phyloP scores from a whole-genome alignment of 2,797 vertebrate species.

The Ctenosaura bakeri region DNA sequence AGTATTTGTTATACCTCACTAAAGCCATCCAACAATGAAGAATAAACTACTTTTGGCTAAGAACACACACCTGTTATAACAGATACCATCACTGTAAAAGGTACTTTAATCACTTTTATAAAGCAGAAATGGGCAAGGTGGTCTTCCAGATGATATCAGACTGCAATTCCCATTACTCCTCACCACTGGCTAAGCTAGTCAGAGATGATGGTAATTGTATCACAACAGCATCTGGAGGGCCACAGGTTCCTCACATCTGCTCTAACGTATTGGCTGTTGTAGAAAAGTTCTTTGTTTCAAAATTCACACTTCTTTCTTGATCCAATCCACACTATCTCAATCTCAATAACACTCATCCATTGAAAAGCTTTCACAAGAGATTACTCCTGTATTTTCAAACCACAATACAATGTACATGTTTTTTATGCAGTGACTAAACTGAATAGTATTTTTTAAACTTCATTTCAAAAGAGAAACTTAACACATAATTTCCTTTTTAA shows the following conservation, averaged over 20 bases:
- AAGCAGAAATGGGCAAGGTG: background rate
- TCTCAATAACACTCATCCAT: constrained; percentile 4
- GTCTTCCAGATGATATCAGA: background rate
- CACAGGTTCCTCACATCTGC: background rate
- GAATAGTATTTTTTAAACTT: background rate
- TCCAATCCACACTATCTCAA: background rate
- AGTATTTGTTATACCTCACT: background rate
- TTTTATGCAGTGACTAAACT: background rate
- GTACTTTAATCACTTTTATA: background rate
- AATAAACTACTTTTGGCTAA: background rate
- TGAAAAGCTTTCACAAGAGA: background rate
- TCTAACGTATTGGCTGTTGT: background rate
- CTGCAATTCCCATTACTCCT: background rate
- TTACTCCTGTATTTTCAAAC: constrained; percentile 2
- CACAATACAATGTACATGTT: constrained; percentile 1
- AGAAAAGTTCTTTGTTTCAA: constrained; percentile 6
- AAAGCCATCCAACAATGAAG: background rate
- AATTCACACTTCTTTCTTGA: background rate
- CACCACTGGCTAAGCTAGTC: background rate
- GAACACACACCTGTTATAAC: background rate
- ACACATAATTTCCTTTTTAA: background rate
- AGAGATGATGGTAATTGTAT: no score
- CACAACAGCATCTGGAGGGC: background rate
- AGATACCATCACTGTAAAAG: background rate
- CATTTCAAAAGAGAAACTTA: background rate